Conservation (phyloP, 2,113 vertebrate species). For the Climacteris rufus region DNA sequence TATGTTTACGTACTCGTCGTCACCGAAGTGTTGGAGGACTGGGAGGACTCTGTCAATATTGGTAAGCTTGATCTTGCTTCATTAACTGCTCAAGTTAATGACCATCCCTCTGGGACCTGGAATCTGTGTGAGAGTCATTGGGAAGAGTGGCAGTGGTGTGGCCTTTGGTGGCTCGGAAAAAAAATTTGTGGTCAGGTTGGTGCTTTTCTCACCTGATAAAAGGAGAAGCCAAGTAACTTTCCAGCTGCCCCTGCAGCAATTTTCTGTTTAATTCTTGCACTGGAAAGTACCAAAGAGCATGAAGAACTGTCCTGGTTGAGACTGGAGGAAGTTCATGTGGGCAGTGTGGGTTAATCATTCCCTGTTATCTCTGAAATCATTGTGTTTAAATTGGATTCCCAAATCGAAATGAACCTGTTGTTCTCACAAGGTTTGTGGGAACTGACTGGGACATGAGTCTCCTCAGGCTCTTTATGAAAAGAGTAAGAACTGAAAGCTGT, state of each 20-base stretch:
- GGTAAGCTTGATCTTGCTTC: constrained; percentile 73
- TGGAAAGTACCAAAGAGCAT: not conserved
- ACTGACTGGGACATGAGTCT: not conserved
- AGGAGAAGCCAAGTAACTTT: not conserved
- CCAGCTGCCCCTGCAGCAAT: not conserved
- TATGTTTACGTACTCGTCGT: constrained; percentile 96
- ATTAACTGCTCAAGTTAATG: too few relatives aligned
- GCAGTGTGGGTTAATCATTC: not conserved
- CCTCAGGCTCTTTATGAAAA: not conserved
- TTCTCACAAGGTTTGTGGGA: not conserved
- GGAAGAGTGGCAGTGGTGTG: not conserved
- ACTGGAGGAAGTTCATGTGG: not conserved
- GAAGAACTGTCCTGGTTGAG: not conserved
- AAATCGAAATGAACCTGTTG: not conserved
- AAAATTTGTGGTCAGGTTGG: not conserved
- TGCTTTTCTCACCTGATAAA: not conserved
- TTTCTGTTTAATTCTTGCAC: not conserved
- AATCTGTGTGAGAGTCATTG: not conserved
- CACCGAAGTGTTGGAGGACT: constrained; percentile 95
- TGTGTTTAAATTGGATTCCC: not conserved
- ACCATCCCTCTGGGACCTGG: not conserved
- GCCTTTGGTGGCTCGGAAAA: not conserved
- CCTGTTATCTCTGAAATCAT: not conserved
- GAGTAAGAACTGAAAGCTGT: not conserved
- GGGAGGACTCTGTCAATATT: constrained; percentile 98